Evolutionary conservation across 2,113 vertebrate genomes (phyloP).

Genomic region (Pycnonotus jocosus): DNA sequence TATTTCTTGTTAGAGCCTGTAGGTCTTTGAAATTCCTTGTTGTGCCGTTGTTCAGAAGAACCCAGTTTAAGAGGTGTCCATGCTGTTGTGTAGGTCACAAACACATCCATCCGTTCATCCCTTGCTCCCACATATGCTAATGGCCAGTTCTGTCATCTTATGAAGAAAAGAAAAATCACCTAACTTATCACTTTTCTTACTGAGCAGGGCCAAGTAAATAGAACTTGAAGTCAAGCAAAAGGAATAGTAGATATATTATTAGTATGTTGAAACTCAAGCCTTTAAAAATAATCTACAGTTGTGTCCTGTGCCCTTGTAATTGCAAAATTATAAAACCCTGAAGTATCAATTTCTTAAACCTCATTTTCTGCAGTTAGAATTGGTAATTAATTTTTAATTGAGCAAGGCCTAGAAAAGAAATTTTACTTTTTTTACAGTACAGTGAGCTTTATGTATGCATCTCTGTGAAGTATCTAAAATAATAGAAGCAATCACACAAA

Average conservation of each 20-base stretch:
- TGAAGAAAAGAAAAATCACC: neutral
- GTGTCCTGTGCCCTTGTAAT: neutral
- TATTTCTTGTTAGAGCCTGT: neutral
- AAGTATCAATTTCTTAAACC: neutral
- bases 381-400: neutral
- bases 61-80: neutral
- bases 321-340: neutral
- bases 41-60: neutral
- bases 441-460: neutral
- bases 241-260: neutral
- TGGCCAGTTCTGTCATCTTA: neutral
- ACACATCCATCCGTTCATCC: neutral
- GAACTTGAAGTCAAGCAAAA: neutral
- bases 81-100: neutral
- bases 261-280: neutral
- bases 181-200: neutral
- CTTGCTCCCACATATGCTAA: accelerated
- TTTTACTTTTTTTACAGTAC: neutral
- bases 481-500: neutral
- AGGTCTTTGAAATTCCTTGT: neutral
- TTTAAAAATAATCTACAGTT: neutral
- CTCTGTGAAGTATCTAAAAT: neutral
- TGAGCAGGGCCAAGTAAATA: neutral
- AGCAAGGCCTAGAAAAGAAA: neutral
- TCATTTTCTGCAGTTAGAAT: neutral